phyloP scores from a whole-genome alignment of 2,888 invertebrate genomes.

The Drosophila testacea region DNA sequence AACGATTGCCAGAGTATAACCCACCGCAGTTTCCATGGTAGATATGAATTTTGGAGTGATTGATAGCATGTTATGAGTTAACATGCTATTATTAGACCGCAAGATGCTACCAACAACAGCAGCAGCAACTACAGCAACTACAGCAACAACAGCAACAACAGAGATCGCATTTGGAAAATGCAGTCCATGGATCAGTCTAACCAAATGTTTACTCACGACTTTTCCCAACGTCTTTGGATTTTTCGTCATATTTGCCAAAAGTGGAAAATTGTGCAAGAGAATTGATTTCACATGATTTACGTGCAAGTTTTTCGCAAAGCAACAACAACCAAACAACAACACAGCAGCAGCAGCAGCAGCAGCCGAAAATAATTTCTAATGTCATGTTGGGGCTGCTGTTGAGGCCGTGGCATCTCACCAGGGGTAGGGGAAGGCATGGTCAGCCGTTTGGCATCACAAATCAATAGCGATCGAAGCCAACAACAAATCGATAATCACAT shows the following conservation, averaged over 20 bases:
- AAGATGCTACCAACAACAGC: constrained; percentile 75
- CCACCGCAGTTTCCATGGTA: constrained; percentile 53
- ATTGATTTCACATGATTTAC: constrained; percentile 84
- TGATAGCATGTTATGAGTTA: constrained; percentile 82
- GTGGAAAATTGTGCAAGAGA: constrained; percentile 79
- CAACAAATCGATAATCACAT: constrained; percentile 69
- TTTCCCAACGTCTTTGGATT: constrained; percentile 51
- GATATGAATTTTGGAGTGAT: constrained; percentile 74
- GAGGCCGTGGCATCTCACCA: neutral
- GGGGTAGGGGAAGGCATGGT: constrained; percentile 16
- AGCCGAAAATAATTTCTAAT: constrained; percentile 73
- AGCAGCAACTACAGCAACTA: constrained; percentile 35
- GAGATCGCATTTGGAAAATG: constrained; percentile 31
- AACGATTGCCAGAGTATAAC: constrained; percentile 39
- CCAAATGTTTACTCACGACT: constrained; percentile 78
- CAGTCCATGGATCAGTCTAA: constrained; percentile 51
- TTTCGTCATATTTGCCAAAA: constrained; percentile 78
- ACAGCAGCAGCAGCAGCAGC: constrained; percentile 44
- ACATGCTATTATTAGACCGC: constrained; percentile 79
- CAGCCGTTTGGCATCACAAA: constrained; percentile 62
- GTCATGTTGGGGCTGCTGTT: constrained; percentile 71
- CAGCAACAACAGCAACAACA: constrained; percentile 41
- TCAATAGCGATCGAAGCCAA: constrained; percentile 65
- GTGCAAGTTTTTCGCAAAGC: constrained; percentile 60
- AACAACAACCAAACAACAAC: constrained; percentile 25